Evolutionary conservation across 2,888 invertebrate species (phyloP), one percentile per base, ranked within the genome.

Genomic region (Ceramica pisi): DNA sequence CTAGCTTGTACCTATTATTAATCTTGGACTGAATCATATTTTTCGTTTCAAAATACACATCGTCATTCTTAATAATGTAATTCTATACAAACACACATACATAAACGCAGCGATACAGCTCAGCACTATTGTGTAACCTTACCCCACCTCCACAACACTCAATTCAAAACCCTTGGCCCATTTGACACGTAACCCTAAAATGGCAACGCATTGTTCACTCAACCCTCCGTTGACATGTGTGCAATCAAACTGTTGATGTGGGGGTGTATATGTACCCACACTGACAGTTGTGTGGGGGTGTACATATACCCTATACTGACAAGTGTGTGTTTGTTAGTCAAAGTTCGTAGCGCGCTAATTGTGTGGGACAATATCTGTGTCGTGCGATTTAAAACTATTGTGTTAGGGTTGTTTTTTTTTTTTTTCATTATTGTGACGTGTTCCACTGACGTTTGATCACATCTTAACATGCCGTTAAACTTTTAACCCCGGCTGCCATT

Each of bases 101-200:
- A 60, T 31, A 14, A n/a, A 55, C 23, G 16, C 21, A 46, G 9
- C 12, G 12, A 50, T 56, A 62, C 38, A 78, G 50, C n/a, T 16
- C 21, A 21, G 12, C 4, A 50, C 44, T 26, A 67, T 51, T 57
- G 56, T 75, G 19, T 57, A 48, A 35, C 31, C 31, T 12, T 16
- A 21, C 21, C 38, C 12, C 35, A 63, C 14, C 74, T 59, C 31
- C 53, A 31, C 44, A 3, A 21, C 50, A 81, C 57, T 60, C 46
- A 51, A 78, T 73, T 82, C 74, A 67, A 63, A 73, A 73, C 67
- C 50, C 62, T 67, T 67, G 78, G 67, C 69, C 76, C 63, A 57
- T 81, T 71, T 82, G 78, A 67, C 67, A 68, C 16, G 61, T 57
- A 69, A 67, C 73, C 67, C 68, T 83, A 80, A 82, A 81, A 80